Evolutionary conservation across 2,888 invertebrate species (phyloP).

Genomic region (Trisateles emortualis): DNA sequence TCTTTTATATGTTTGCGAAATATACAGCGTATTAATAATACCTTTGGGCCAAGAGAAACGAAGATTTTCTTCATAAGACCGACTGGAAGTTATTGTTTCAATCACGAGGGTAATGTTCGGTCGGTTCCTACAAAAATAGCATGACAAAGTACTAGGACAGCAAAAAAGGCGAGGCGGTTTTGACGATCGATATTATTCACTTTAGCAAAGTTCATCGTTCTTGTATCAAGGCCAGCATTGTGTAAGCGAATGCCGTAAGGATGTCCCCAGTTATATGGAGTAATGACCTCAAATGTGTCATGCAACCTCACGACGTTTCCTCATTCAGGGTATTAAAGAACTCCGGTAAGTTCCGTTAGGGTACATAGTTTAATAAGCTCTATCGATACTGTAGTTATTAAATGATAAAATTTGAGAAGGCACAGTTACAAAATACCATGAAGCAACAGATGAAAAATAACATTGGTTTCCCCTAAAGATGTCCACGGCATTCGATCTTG

Average conservation of each 20-base stretch:
- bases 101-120: background rate
- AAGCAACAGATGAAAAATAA: no score
- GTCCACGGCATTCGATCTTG: no score
- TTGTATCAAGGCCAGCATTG: conserved; percentile 38
- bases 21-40: background rate
- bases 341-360: background rate
- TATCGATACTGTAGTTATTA: no score
- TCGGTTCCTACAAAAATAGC: background rate
- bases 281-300: conserved; percentile 32
- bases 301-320: conserved; percentile 9
- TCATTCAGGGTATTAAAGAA: conserved; percentile 1
- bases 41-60: no score
- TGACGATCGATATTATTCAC: conserved; percentile 43
- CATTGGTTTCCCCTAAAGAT: no score
- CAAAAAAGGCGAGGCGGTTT: conserved; percentile 12
- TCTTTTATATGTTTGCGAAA: background rate
- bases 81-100: background rate
- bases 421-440: no score
- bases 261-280: conserved; percentile 35
- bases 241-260: conserved; percentile 35
- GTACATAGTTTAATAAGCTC: background rate
- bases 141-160: conserved; percentile 6
- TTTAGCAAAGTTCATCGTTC: conserved; percentile 44
- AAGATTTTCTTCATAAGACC: background rate
- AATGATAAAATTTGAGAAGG: no score